phyloP scores from a whole-genome alignment of 2,797 vertebrate species.

The Oryzias sinensis region DNA sequence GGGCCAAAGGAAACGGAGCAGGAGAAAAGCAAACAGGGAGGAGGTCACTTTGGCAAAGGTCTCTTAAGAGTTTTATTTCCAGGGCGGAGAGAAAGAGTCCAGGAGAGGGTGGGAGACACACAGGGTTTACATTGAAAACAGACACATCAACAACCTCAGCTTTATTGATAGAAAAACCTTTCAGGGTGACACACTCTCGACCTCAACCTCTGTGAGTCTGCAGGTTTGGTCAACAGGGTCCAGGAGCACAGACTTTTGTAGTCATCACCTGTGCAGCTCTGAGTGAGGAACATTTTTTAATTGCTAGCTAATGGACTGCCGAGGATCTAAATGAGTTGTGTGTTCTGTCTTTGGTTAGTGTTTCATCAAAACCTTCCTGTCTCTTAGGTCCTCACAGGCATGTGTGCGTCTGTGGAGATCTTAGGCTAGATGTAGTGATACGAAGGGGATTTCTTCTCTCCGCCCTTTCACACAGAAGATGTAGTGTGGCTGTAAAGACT shows the following conservation, averaged over 20 bases:
- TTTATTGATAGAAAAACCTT: constrained; percentile 59
- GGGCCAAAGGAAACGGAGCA: constrained; percentile 62
- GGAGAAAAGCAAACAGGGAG: constrained; percentile 28
- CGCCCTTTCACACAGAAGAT: constrained; percentile 30
- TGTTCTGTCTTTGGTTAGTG: constrained; percentile 76
- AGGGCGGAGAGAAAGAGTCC: not conserved
- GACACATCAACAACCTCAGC: constrained; percentile 46
- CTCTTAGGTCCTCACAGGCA: constrained; percentile 13
- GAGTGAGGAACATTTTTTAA: constrained; percentile 15
- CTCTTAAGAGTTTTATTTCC: constrained; percentile 40
- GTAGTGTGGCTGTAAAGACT: constrained; percentile 54
- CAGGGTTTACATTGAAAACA: constrained; percentile 44
- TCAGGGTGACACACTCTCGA: constrained; percentile 21
- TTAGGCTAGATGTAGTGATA: constrained; percentile 59
- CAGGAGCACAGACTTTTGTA: constrained; percentile 3
- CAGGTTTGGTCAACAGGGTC: constrained; percentile 36
- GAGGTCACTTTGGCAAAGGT: constrained; percentile 69
- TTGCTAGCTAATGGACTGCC: constrained; percentile 9
- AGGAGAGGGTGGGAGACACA: constrained; percentile 29
- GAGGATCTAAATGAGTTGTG: constrained; percentile 38
- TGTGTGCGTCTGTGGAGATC: constrained; percentile 32
- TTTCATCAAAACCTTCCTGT: constrained; percentile 35
- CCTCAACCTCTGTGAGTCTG: constrained; percentile 47
- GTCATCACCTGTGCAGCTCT: constrained; percentile 7
- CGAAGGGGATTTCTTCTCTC: constrained; percentile 24